Evolutionary conservation across 35 echinoderm and acorn worm genomes (phyloP).

Genomic region (Heliocidaris tuberculata): DNA sequence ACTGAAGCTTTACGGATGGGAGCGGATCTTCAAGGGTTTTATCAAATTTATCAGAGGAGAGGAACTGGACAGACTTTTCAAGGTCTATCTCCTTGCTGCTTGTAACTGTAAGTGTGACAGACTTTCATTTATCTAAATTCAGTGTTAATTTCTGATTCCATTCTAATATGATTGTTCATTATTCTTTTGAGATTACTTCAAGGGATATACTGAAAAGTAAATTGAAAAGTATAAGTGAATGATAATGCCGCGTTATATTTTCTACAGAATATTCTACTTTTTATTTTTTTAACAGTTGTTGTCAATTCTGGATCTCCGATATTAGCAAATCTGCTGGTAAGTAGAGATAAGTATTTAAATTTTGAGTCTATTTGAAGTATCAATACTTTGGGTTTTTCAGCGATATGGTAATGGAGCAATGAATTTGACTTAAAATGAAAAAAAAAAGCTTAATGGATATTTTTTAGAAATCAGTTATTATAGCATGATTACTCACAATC

Average conservation of each 20-base stretch:
- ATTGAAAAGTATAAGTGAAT: not conserved
- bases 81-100: conserved; percentile 1
- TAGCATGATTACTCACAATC: not conserved
- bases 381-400: not conserved
- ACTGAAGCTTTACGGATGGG: conserved; percentile 55
- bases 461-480: not conserved
- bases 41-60: conserved; percentile 49
- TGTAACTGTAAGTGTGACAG: conserved; percentile 53
- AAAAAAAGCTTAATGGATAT: not conserved
- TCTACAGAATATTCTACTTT: not conserved
- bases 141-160: not conserved
- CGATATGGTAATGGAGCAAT: not conserved
- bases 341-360: not conserved
- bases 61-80: conserved; percentile 40
- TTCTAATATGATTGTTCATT: not conserved
- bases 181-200: not conserved
- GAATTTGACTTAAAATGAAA: not conserved
- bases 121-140: not conserved
- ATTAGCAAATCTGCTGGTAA: conserved; percentile 13
- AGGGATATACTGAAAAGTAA: not conserved
- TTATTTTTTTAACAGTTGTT: conserved; percentile 25
- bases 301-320: conserved; percentile 36
- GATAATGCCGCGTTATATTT: not conserved
- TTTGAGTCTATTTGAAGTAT: not conserved
- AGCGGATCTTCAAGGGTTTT: conserved; percentile 24